Percentiles rank a stretch among this genome's conserved stretches.
phyloP scores from a whole-genome alignment of 2,113 vertebrate species.

The Anhinga rufa region DNA sequence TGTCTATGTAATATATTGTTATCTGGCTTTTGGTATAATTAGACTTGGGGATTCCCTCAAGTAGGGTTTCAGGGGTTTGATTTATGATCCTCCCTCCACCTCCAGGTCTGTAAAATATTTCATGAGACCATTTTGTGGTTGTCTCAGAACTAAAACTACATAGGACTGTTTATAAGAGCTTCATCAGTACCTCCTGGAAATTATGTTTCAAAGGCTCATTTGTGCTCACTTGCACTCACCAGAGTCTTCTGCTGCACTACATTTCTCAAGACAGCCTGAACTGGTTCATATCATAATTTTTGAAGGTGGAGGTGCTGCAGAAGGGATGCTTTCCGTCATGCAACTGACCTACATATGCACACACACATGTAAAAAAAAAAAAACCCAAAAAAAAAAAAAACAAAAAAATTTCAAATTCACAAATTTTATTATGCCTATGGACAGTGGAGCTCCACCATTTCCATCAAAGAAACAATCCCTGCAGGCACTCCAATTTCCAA shows the following conservation, averaged over 20 bases:
- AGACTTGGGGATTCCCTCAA: not conserved
- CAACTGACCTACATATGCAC: not conserved
- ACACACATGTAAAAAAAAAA: not conserved
- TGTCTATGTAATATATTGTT: not conserved
- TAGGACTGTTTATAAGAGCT: not conserved
- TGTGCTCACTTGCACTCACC: not conserved
- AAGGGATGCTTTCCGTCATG: not conserved
- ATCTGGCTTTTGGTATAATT: not conserved
- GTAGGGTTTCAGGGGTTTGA: fast-evolving
- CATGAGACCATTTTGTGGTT: not conserved
- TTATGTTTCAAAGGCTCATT: not conserved
- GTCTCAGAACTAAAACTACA: not conserved
- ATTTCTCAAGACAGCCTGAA: not conserved
- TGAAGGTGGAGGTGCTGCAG: not conserved
- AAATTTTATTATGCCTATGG: not conserved
- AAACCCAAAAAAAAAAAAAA: not conserved
- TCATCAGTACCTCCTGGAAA: not conserved
- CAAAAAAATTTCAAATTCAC: not conserved
- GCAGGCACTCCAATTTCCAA: not conserved
- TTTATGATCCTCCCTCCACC: not conserved
- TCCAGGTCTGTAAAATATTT: not conserved
- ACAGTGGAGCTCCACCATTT: not conserved
- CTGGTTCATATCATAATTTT: not conserved
- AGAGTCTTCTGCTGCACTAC: not conserved
- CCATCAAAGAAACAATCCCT: not conserved